Evolutionary conservation across 1,140 invertebrate genomes (phyloP).

Genomic region (Steinernema feltiae): DNA sequence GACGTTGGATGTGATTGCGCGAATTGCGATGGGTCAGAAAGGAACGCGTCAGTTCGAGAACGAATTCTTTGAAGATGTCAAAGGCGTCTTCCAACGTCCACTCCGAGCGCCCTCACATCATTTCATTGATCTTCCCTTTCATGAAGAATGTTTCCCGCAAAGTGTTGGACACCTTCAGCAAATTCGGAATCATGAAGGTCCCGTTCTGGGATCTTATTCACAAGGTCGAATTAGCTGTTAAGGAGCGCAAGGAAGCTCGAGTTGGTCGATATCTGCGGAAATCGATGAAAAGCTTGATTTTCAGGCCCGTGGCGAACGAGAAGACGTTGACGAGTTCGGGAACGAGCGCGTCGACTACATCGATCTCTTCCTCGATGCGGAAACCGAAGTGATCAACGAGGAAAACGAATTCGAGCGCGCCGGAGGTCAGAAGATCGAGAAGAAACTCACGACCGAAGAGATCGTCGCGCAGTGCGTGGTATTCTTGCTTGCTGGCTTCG

Average conservation of each 20-base stretch:
- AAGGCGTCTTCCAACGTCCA: slow-evolving; percentile 11
- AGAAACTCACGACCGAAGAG: slow-evolving; percentile 57
- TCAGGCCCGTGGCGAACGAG: slow-evolving; percentile 26
- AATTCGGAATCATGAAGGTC: neutral
- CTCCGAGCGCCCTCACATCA: no score
- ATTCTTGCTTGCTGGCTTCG: slow-evolving; percentile 64
- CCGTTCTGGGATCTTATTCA: neutral
- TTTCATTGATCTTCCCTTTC: neutral
- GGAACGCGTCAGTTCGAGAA: slow-evolving; percentile 20
- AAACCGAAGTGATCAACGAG: slow-evolving; percentile 29
- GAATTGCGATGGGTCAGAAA: slow-evolving; percentile 26
- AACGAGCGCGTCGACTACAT: slow-evolving; percentile 39
- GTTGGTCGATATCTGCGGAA: slow-evolving; percentile 13
- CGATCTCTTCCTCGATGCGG: slow-evolving; percentile 44
- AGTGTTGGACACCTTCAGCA: neutral
- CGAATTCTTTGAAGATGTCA: neutral
- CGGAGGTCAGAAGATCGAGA: slow-evolving; percentile 24
- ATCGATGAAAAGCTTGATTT: slow-evolving; percentile 7
- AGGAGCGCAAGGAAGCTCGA: neutral
- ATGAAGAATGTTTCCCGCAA: neutral
- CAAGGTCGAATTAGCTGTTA: neutral
- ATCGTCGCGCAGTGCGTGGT: slow-evolving; percentile 60
- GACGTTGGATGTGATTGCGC: slow-evolving; percentile 24
- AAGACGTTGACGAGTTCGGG: neutral
- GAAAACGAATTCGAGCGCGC: neutral